Evolutionary conservation across 2,888 invertebrate species (phyloP), one percentile per base, ranked within the genome.

Genomic region (Rotaria magnacalcarata): DNA sequence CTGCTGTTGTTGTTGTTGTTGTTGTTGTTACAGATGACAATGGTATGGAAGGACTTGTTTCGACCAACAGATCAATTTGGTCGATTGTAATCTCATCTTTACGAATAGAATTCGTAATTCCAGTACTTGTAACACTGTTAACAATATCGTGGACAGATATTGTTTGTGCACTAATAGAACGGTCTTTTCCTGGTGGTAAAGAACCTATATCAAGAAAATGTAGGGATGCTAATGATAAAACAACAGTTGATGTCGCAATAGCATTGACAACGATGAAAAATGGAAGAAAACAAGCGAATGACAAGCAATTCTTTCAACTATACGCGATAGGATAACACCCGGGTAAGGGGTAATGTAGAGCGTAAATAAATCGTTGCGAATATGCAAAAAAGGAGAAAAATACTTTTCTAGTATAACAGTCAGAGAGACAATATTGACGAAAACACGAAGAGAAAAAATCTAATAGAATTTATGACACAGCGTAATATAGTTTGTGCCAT

Each of bases 191-290:
- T 14, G 47, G n/a, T 47, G 47, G 14, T 67, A 34, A 67, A 67
- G 27, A 67, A 67, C 10, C 67, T 67, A 67, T 19, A 67, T 19
- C 34, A 67, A 67, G 19, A 34, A 6, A 67, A 67, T 19, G 19
- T 34, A 41, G 1, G 34, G 16, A 41, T 67, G 19, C 34, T 19
- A 34, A 67, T 67, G 14, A 34, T 16, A 34, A 34, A 67, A 67
- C 67, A 67, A 67, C 67, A 67, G 67, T 67, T 67, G 67, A 67
- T 67, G 34, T 67, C 67, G 67, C 34, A 67, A 67, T 67, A 27
- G 34, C 7, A 19, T 19, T 19, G 67, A 67, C 67, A 34, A 34
- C 4, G 27, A 41, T 27, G 27, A 34, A 67, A 34, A 67, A 80
- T 47, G n/a, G 47, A 47, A 80, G 19, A 80, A 47, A 47, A 47